Evolutionary conservation across 1,140 invertebrate species (phyloP).

Genomic region (Drosophila pseudoobscura): DNA sequence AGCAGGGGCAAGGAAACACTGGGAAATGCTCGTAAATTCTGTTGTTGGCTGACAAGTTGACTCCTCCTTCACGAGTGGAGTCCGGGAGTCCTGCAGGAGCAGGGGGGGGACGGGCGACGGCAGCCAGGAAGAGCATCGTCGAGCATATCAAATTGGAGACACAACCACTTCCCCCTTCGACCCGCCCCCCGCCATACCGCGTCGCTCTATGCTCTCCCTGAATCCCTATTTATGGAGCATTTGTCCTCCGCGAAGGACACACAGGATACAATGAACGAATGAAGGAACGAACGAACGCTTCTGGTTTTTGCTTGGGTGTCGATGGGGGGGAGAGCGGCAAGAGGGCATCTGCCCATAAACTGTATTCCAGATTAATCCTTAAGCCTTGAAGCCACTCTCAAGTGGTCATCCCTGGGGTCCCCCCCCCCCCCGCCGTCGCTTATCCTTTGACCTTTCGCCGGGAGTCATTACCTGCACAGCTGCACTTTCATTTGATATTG

Average conservation of each 20-base stretch:
- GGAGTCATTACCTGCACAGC: slow-evolving; percentile 33
- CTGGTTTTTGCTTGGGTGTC: neutral
- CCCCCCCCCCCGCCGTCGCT: neutral
- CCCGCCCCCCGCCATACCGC: neutral
- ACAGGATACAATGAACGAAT: slow-evolving; percentile 69
- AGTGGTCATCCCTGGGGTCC: neutral
- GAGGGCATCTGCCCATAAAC: slow-evolving; percentile 21
- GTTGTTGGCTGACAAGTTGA: slow-evolving; percentile 63
- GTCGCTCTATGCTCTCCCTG: slow-evolving; percentile 18
- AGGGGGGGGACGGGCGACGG: neutral
- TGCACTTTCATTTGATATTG: slow-evolving; percentile 55
- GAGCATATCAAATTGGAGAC: slow-evolving; percentile 44
- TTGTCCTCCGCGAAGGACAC: slow-evolving; percentile 76
- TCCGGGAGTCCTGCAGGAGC: slow-evolving; percentile 45
- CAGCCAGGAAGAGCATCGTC: slow-evolving; percentile 55
- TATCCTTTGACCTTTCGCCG: slow-evolving; percentile 50
- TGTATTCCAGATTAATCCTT: slow-evolving; percentile 38
- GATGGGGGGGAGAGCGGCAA: neutral
- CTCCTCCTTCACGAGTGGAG: slow-evolving; percentile 23
- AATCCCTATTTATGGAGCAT: slow-evolving; percentile 71
- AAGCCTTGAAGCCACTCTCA: slow-evolving; percentile 14
- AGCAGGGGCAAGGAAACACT: slow-evolving; percentile 7
- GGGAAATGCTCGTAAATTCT: slow-evolving; percentile 36
- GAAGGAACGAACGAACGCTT: slow-evolving; percentile 19
- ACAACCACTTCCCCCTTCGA: slow-evolving; percentile 1